Percentiles rank a stretch among this genome's conserved stretches.
These are phyloP conservation scores for Callipepla squamata DNA, from an alignment of 2,113 vertebrate species.

Conservation along the genomic window DNA sequence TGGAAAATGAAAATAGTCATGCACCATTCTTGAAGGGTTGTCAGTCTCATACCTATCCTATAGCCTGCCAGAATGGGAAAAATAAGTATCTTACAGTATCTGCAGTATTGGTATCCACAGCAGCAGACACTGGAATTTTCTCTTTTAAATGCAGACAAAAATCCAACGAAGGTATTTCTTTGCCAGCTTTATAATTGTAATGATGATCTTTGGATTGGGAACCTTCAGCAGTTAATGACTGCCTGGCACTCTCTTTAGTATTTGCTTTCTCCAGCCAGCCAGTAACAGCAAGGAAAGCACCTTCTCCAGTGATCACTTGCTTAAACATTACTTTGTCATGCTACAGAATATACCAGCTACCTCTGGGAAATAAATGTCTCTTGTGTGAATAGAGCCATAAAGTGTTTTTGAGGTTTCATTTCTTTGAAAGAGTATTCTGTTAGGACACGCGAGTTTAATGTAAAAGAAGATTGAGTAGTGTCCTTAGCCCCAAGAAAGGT, in stretches of 20 bases:
- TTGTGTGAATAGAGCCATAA: background rate
- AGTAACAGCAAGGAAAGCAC: conserved; percentile 46
- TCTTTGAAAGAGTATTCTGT: conserved; percentile 42
- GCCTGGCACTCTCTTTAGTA: conserved; percentile 44
- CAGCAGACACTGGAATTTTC: conserved; percentile 67
- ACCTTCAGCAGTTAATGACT: conserved; percentile 74
- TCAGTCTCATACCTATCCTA: conserved; percentile 35
- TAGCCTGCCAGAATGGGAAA: conserved; percentile 23
- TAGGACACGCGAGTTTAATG: background rate
- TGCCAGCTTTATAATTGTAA: conserved; percentile 72
- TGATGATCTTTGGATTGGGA: conserved; percentile 69
- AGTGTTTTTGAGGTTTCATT: conserved; percentile 40
- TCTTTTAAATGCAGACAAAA: conserved; percentile 70
- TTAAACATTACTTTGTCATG: conserved; percentile 35
- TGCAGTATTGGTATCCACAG: conserved; percentile 64
- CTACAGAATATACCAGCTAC: conserved; percentile 40
- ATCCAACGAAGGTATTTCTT: conserved; percentile 58
- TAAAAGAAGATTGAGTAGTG: conserved; percentile 38
- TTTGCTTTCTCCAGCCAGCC: conserved; percentile 44
- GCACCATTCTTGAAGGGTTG: conserved; percentile 37
- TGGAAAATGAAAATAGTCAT: conserved; percentile 56
- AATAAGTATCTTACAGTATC: conserved; percentile 40
- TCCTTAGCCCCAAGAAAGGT: background rate
- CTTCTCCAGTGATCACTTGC: conserved; percentile 27
- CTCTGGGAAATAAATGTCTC: conserved; percentile 57